Evolutionary conservation across 2,888 invertebrate species (phyloP), one percentile per base, ranked within the genome.

Genomic region (Sminthurinus aureus): DNA sequence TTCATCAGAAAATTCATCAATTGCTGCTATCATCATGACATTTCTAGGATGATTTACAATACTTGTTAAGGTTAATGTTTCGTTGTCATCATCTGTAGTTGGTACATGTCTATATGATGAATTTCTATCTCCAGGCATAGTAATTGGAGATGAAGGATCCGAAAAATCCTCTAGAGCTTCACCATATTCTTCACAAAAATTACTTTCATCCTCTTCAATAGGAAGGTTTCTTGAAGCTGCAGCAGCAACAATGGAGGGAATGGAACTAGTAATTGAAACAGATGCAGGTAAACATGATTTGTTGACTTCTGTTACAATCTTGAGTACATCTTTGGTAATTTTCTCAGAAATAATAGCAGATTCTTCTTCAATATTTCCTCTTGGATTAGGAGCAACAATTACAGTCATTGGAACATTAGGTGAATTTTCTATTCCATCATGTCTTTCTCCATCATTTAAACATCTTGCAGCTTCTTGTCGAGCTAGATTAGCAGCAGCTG

Each of bases 1-100:
- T 77, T 88, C 88, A 26, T 88, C 88, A 0, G 88, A 88, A 82
- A 88, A 88, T 81, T 88, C 88, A 50, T 88, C 88, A 58, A 88
- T 88, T 18, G 88, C 87, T 13, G 88, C 88, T 76, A 87, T 87
- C 88, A 87, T 87, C 76, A 87, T 84, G 18, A 86, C 81, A 78
- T 81, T 85, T 38, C 82, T 80, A 67, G 86, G 86, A 71, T 86
- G 86, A 73, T 86, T 86, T 81, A 85, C 86, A 64, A 86, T 87
- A 58, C 85, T 86, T 38, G 80, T 66, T 0, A 80, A 64, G 9
- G 75, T 81, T 26, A 83, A 24, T 50, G 83, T 64, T 18, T 80
- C 83, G 38, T 83, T 79, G 20, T 83, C 81, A 18, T 22, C 15
- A 13, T 50, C 18, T 3, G 38, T 75, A 8, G 83, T 83, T 38